phyloP scores from a whole-genome alignment of 2,113 vertebrate genomes.

The Hypanus sabinus region DNA sequence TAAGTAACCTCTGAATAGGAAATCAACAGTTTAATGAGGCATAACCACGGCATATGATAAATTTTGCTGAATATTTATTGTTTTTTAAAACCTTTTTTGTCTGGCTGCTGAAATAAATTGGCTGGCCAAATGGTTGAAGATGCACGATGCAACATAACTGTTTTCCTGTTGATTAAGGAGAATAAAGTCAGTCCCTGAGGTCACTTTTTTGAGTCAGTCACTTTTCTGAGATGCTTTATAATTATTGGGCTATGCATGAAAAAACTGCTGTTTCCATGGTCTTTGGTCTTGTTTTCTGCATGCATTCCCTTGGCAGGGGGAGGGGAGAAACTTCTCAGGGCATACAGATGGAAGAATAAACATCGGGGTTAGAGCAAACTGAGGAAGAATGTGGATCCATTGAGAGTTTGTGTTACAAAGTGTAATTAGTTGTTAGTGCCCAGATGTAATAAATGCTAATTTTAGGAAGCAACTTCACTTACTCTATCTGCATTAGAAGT shows the following conservation, averaged over 20 bases:
- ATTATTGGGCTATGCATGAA: background rate
- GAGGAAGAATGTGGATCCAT: background rate
- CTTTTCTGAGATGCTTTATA: background rate
- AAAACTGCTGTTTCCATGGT: background rate
- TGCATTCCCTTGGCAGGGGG: background rate
- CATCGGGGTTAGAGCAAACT: background rate
- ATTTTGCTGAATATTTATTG: background rate
- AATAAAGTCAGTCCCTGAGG: background rate
- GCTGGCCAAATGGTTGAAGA: background rate
- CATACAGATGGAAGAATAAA: background rate
- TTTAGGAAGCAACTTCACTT: background rate
- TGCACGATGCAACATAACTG: background rate
- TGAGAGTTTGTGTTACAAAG: too few species aligned
- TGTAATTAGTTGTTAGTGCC: background rate
- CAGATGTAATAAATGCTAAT: background rate
- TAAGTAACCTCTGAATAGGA: background rate
- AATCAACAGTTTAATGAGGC: background rate
- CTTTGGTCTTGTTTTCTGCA: background rate
- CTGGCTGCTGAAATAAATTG: background rate
- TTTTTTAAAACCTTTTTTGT: background rate
- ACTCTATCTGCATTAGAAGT: background rate
- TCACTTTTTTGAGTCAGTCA: background rate
- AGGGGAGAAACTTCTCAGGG: background rate
- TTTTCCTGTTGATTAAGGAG: background rate
- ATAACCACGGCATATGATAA: background rate